Evolutionary conservation across 1,140 invertebrate species (phyloP).

Genomic region (Tetramorium alpestre): DNA sequence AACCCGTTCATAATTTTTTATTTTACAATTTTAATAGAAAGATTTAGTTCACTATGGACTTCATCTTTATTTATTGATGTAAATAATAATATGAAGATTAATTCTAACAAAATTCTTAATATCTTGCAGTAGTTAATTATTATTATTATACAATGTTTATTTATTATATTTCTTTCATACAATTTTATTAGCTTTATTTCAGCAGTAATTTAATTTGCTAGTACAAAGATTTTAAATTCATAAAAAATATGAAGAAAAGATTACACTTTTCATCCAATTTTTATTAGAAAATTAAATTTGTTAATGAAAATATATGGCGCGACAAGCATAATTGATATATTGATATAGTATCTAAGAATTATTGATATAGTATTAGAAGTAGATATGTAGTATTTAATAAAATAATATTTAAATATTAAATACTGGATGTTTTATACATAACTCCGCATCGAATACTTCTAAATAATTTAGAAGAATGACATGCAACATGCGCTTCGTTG

Average conservation of each 20-base stretch:
- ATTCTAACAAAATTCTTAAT: not conserved
- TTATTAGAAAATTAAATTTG: not conserved
- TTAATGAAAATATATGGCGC: not conserved
- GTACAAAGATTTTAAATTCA: not conserved
- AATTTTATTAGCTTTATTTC: not conserved
- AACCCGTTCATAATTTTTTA: not conserved
- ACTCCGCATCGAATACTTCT: not conserved
- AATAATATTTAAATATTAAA: slow-evolving; percentile 42
- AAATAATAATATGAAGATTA: not conserved
- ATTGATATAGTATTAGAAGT: not conserved
- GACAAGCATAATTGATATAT: not conserved
- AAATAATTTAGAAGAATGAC: not conserved
- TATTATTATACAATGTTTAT: not conserved
- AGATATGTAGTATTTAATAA: not conserved
- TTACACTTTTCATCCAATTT: not conserved
- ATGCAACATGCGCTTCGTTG: not conserved
- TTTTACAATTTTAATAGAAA: not conserved
- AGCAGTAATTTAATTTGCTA: not conserved
- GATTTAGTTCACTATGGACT: not conserved
- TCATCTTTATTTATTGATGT: not conserved
- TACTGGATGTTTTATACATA: not conserved
- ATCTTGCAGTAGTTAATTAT: not conserved
- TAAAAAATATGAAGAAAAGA: not conserved
- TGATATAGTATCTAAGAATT: not conserved
- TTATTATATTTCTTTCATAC: not conserved